Conservation (phyloP, 2,113 vertebrate species). For the Oryctolagus cuniculus region DNA sequence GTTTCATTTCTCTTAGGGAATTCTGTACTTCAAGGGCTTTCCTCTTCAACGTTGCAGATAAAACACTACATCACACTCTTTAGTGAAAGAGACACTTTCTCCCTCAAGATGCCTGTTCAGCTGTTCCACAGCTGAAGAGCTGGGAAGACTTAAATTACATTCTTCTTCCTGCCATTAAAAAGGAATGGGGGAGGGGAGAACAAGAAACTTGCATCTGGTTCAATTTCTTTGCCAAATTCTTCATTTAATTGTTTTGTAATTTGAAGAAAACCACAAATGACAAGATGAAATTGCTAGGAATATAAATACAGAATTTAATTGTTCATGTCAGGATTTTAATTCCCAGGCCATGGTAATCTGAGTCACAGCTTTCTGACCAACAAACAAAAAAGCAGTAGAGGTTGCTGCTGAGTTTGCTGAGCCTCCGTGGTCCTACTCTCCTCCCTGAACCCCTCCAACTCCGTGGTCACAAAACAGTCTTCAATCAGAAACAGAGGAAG, state of each 20-base stretch:
- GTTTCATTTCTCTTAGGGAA: constrained; percentile 74
- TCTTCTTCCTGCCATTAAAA: constrained; percentile 88
- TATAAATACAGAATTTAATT: constrained; percentile 90
- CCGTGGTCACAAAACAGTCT: constrained; percentile 43
- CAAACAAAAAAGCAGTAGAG: constrained; percentile 65
- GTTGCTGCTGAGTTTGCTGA: constrained; percentile 58
- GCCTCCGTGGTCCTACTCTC: not conserved
- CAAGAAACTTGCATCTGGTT: constrained; percentile 89
- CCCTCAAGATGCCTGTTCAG: constrained; percentile 87
- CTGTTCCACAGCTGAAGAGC: constrained; percentile 88
- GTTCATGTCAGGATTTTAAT: constrained; percentile 89
- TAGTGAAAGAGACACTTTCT: constrained; percentile 85
- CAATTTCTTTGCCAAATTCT: constrained; percentile 88
- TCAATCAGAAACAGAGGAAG: constrained; percentile 60
- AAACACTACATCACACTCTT: constrained; percentile 78
- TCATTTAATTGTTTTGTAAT: constrained; percentile 92
- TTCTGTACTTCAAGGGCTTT: constrained; percentile 81
- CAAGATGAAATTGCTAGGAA: constrained; percentile 89
- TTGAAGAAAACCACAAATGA: constrained; percentile 91
- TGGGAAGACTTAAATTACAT: constrained; percentile 89
- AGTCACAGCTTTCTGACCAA: constrained; percentile 86
- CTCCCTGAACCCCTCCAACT: not conserved
- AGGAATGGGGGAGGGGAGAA: constrained; percentile 56
- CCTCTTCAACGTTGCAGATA: constrained; percentile 80
- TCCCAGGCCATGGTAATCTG: constrained; percentile 84